Evolutionary conservation across 1,140 invertebrate genomes (phyloP).

Genomic region (Drosophila willistoni): DNA sequence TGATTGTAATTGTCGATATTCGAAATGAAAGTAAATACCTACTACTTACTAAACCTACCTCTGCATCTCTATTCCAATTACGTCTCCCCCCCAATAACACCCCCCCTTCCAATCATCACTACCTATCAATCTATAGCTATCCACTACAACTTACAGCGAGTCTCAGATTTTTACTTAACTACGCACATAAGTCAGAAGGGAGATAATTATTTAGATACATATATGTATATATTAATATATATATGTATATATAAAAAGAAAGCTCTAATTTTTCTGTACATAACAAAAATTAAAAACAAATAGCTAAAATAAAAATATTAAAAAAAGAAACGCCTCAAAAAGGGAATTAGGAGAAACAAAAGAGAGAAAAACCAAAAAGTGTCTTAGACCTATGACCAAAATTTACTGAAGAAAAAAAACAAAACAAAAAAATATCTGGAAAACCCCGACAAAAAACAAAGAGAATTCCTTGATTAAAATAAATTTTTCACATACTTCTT

Average conservation of each 20-base stretch:
- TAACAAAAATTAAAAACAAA: slow-evolving; percentile 40
- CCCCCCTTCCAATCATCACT: background rate
- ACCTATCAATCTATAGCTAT: slow-evolving; percentile 1
- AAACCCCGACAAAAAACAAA: slow-evolving; percentile 15
- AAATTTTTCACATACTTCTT: slow-evolving; percentile 37
- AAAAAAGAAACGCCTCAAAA: slow-evolving; percentile 25
- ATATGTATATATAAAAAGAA: slow-evolving; percentile 36
- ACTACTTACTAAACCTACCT: background rate
- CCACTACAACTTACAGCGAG: slow-evolving; percentile 65
- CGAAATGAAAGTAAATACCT: background rate
- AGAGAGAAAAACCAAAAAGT: slow-evolving; percentile 67
- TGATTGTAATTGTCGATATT: background rate
- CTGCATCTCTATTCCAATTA: slow-evolving; percentile 17
- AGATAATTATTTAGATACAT: slow-evolving; percentile 49
- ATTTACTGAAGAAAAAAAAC: slow-evolving; percentile 47
- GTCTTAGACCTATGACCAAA: slow-evolving; percentile 81
- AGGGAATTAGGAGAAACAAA: slow-evolving; percentile 25
- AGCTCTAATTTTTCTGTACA: slow-evolving; percentile 72
- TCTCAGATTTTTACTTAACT: slow-evolving; percentile 80
- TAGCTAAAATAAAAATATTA: background rate
- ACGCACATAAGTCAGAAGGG: slow-evolving; percentile 71
- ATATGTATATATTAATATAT: slow-evolving; percentile 22
- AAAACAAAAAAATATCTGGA: slow-evolving; percentile 5
- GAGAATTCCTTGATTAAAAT: slow-evolving; percentile 56
- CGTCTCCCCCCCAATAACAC: background rate